phyloP scores from a whole-genome alignment of 2,888 invertebrate genomes.

The Pandemis cinnamomeana region DNA sequence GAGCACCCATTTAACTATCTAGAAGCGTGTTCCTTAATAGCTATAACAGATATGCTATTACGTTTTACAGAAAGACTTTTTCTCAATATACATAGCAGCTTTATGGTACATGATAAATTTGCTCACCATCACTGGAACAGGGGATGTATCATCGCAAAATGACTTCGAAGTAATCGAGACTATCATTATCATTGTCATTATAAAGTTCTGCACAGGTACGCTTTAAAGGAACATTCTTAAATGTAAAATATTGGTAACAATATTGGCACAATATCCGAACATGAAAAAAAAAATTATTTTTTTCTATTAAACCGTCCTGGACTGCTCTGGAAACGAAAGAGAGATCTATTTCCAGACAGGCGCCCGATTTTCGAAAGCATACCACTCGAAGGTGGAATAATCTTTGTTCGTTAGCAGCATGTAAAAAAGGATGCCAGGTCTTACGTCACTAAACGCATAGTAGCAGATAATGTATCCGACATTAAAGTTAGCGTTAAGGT shows the following conservation, averaged over 20 bases:
- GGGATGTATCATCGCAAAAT: constrained; percentile 78
- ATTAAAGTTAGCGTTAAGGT: neutral
- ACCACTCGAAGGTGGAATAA: no score
- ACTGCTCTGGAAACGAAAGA: no score
- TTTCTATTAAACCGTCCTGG: no score
- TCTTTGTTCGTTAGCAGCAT: no score
- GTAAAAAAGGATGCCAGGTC: no score
- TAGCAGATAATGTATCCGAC: no score
- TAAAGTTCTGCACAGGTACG: constrained; percentile 81
- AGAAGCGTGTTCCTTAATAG: no score
- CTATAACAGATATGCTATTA: constrained; percentile 55
- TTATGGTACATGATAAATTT: constrained; percentile 81
- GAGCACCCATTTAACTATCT: no score
- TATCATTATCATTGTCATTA: constrained; percentile 73
- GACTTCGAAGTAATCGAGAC: constrained; percentile 79
- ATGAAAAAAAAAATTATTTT: no score
- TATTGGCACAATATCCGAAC: neutral
- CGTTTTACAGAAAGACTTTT: constrained; percentile 65
- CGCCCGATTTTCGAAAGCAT: no score
- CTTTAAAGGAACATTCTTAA: neutral
- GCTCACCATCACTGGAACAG: constrained; percentile 80
- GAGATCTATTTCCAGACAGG: no score
- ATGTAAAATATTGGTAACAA: neutral
- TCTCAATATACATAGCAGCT: constrained; percentile 74
- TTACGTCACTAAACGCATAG: no score